phyloP scores from a whole-genome alignment of 1,140 invertebrate species.

The Eumeta japonica region DNA sequence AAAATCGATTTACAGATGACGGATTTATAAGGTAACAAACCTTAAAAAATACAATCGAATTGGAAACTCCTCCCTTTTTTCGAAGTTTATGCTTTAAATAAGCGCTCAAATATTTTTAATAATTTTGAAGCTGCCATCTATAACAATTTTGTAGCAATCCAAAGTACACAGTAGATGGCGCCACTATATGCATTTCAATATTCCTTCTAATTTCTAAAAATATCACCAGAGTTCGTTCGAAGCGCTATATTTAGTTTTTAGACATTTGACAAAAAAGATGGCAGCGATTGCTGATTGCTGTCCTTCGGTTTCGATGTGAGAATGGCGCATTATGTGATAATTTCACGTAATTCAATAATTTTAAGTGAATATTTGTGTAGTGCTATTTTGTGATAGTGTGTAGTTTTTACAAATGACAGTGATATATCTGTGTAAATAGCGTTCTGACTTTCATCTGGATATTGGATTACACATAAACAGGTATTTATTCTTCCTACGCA shows the following conservation, averaged over 20 bases:
- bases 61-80: too few relatives aligned
- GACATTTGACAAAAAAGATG: conserved; percentile 58
- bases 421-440: conserved; percentile 44
- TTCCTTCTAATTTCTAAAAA: conserved; percentile 47
- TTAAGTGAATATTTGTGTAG: conserved; percentile 54
- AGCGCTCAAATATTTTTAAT: too few relatives aligned
- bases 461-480: conserved; percentile 57
- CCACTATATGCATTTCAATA: conserved; percentile 3
- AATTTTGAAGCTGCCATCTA: too few relatives aligned
- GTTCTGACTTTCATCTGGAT: conserved; percentile 50
- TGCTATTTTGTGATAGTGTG: conserved; percentile 51
- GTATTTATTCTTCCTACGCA: conserved; percentile 52
- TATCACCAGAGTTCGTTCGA: conserved; percentile 55
- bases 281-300: conserved; percentile 53
- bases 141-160: too few relatives aligned
- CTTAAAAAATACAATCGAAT: too few relatives aligned
- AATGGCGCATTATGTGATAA: conserved; percentile 57
- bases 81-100: too few relatives aligned
- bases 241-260: conserved; percentile 56
- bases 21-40: too few relatives aligned
- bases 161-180: too few relatives aligned
- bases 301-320: conserved; percentile 50
- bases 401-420: conserved; percentile 51
- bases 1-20: too few relatives aligned
- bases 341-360: conserved; percentile 52